Evolutionary conservation across 2,888 invertebrate genomes (phyloP).

Genomic region (Blomia tropicalis): DNA sequence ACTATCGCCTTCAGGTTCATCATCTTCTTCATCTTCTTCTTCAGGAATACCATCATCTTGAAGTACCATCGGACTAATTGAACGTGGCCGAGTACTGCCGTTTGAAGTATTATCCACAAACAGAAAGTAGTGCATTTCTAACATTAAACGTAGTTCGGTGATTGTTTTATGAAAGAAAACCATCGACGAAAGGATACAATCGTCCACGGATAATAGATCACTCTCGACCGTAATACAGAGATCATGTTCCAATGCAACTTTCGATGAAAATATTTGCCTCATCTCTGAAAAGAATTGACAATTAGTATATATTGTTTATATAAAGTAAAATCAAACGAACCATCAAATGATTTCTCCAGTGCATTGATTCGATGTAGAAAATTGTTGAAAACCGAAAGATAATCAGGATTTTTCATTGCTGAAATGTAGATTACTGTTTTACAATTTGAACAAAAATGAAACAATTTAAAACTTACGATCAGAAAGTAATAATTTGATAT

Average conservation of each 20-base stretch:
- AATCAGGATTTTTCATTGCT: conserved; percentile 25
- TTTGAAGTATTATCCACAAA: conserved; percentile 1
- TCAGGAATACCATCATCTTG: background rate
- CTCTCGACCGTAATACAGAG: conserved; percentile 37
- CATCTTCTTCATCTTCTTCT: background rate
- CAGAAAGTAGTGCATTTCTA: conserved; percentile 13
- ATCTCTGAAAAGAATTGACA: no score
- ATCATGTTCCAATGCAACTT: conserved; percentile 38
- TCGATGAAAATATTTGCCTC: conserved; percentile 35
- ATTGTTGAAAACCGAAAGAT: conserved; percentile 33
- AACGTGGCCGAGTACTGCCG: background rate
- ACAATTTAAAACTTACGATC: background rate
- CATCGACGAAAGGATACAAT: conserved; percentile 38
- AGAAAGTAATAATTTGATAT: background rate
- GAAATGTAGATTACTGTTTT: no score
- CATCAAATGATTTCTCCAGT: conserved; percentile 34
- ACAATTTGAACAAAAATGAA: background rate
- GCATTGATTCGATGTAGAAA: conserved; percentile 32
- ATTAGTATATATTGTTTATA: no score
- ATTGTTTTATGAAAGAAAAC: conserved; percentile 36
- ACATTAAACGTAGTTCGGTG: conserved; percentile 33
- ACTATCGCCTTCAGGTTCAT: background rate
- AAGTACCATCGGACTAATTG: background rate
- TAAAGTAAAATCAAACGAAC: no score
- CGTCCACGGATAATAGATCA: conserved; percentile 38